These are phyloP conservation scores for Lepidocyrtoides sp. DNA, from an alignment of 2,888 invertebrate species.

Conservation along the genomic window DNA sequence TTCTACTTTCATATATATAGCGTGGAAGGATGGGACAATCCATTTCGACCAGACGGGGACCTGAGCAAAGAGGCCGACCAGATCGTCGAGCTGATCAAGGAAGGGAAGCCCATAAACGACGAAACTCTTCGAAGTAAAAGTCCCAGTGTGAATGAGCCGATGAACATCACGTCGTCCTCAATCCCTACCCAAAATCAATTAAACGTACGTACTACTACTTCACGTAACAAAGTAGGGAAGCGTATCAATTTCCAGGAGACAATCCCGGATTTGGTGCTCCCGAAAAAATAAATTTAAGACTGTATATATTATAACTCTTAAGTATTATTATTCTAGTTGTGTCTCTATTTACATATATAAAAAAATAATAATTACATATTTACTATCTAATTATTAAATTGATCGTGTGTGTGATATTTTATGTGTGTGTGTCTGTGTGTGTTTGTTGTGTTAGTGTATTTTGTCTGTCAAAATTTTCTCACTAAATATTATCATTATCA, in stretches of 20 bases:
- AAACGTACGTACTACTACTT: constrained; percentile 80
- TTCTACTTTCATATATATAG: constrained; percentile 72
- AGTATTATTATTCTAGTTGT: constrained; percentile 1
- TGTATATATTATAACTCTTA: constrained; percentile 45
- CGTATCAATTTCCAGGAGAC: constrained; percentile 77
- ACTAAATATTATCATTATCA: too few species aligned
- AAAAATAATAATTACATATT: background rate
- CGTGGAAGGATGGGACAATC: constrained; percentile 97
- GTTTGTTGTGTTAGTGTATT: background rate
- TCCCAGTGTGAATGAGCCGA: constrained; percentile 84
- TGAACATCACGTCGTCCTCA: constrained; percentile 76
- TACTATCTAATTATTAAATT: background rate
- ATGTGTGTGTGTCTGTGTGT: constrained; percentile 31
- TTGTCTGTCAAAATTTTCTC: constrained; percentile 20
- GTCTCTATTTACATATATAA: background rate
- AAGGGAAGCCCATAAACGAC: constrained; percentile 92
- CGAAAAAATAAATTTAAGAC: constrained; percentile 61
- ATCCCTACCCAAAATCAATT: constrained; percentile 82
- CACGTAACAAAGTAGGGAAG: constrained; percentile 72
- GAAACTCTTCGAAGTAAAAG: constrained; percentile 85
- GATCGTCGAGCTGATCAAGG: constrained; percentile 97
- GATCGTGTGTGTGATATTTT: constrained; percentile 10
- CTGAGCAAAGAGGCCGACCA: constrained; percentile 98
- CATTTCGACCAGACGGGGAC: constrained; percentile 98
- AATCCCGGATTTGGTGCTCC: constrained; percentile 80